Percentiles rank a stretch among this genome's conserved stretches.
These are phyloP conservation scores for Hylomyscus alleni DNA, from an alignment of 2,797 vertebrate genomes.

Conservation along the genomic window DNA sequence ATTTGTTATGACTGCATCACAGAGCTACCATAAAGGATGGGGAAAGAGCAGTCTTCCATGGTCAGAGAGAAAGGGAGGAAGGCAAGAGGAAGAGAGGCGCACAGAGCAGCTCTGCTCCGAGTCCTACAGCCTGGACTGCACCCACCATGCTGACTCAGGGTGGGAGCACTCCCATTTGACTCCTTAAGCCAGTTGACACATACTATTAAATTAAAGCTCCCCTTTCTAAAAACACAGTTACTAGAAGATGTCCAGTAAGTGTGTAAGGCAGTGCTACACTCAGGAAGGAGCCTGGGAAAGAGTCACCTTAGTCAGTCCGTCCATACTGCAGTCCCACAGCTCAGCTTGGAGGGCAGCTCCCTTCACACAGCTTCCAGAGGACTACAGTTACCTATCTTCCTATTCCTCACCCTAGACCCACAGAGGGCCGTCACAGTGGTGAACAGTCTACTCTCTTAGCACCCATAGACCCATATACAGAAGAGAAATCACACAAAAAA, in stretches of 20 bases:
- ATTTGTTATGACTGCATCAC: neutral
- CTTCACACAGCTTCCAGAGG: neutral
- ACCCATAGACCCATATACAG: neutral
- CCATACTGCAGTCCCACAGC: neutral
- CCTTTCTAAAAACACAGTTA: neutral
- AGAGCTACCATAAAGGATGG: neutral
- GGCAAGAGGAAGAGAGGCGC: neutral
- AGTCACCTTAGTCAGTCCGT: neutral
- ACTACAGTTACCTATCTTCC: neutral
- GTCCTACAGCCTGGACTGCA: neutral
- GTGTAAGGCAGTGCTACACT: neutral
- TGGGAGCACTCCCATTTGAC: neutral
- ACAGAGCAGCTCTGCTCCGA: neutral
- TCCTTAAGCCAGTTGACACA: neutral
- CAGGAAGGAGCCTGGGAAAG: neutral
- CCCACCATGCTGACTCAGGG: neutral
- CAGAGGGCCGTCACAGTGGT: no score
- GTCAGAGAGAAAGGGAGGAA: neutral
- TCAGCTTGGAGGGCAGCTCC: neutral
- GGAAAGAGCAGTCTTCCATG: neutral
- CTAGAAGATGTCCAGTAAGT: neutral
- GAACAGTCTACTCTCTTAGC: neutral
- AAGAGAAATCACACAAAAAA: neutral
- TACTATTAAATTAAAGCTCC: slow-evolving; percentile 31
- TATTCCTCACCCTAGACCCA: neutral